phyloP scores from a whole-genome alignment of 2,797 vertebrate genomes.

The Ficedula albicollis region DNA sequence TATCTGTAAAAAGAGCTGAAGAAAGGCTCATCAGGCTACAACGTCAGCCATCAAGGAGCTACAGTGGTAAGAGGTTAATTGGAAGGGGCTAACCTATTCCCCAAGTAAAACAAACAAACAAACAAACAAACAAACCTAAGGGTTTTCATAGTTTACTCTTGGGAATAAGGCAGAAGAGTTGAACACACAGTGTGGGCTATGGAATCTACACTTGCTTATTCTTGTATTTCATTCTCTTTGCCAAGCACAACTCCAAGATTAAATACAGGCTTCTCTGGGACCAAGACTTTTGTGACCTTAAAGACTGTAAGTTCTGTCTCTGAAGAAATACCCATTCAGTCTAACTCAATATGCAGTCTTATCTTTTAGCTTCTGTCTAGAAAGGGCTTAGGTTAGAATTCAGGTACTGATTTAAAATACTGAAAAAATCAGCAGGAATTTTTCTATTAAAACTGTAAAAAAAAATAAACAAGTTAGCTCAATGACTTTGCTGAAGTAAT shows the following conservation, averaged over 20 bases:
- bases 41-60: background rate
- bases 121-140: accelerated
- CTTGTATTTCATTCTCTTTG: background rate
- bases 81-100: background rate
- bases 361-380: background rate
- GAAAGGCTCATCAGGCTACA: background rate
- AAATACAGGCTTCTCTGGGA: background rate
- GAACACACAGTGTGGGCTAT: background rate
- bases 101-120: background rate
- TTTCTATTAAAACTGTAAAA: background rate
- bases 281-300: background rate
- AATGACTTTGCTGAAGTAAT: background rate
- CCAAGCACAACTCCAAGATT: background rate
- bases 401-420: background rate
- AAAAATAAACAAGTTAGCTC: background rate
- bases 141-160: background rate
- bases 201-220: background rate
- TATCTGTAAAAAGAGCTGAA: background rate
- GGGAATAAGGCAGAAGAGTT: background rate
- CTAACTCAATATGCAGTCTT: background rate
- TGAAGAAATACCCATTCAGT: background rate
- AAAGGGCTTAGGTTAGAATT: background rate
- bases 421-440: background rate
- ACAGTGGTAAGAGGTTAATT: background rate
- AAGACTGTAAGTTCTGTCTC: background rate